phyloP scores from a whole-genome alignment of 2,113 vertebrate species.

The Hyperoodon ampullatus region DNA sequence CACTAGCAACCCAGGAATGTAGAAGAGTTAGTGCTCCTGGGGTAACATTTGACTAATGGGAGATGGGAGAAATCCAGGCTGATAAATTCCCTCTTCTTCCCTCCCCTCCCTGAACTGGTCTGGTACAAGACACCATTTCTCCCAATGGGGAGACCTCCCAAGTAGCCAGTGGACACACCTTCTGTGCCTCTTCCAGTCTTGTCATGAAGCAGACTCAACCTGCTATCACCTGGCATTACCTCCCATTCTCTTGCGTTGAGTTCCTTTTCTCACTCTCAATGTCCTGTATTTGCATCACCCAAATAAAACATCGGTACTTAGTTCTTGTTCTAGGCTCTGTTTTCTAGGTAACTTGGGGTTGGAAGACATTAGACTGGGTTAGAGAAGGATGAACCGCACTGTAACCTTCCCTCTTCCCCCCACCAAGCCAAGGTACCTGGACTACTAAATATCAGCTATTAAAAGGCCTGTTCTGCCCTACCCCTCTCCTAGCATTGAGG shows the following conservation, averaged over 20 bases:
- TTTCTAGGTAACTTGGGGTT: background rate
- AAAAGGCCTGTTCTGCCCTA: background rate
- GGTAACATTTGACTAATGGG: background rate
- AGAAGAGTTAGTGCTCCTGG: background rate
- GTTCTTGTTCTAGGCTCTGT: background rate
- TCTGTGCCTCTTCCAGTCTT: background rate
- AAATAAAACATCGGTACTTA: constrained; percentile 52
- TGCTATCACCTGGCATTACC: background rate
- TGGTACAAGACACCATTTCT: background rate
- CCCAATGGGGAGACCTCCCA: background rate
- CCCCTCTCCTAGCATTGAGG: background rate
- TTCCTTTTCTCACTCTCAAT: background rate
- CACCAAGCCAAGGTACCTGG: background rate
- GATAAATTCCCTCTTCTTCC: background rate
- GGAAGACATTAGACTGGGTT: background rate
- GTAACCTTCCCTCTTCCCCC: background rate
- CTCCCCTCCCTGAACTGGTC: background rate
- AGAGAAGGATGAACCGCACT: background rate
- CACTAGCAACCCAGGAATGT: background rate
- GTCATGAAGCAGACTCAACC: background rate
- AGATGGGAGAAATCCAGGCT: background rate
- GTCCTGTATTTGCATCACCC: background rate
- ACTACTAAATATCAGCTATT: background rate
- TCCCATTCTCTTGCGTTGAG: background rate
- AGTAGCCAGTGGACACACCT: background rate